Evolutionary conservation across 1,140 invertebrate genomes (phyloP).

Genomic region (Oncopeltus fasciatus): DNA sequence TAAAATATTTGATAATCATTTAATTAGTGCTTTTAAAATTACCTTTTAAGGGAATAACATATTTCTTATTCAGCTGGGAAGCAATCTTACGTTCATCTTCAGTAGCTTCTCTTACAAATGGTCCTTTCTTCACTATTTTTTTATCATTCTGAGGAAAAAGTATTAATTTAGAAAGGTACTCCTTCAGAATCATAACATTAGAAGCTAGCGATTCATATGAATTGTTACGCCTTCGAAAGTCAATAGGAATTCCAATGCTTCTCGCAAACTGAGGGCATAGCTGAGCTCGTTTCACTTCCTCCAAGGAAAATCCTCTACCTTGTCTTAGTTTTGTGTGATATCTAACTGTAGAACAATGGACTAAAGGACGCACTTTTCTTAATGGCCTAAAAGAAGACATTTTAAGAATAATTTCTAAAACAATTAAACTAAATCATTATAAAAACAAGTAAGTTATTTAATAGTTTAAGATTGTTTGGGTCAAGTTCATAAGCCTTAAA

Average conservation of each 20-base stretch:
- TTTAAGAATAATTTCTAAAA: too few species aligned
- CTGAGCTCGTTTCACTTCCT: constrained; percentile 84
- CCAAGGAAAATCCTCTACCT: constrained; percentile 89
- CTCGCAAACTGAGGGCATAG: constrained; percentile 68
- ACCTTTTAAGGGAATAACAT: constrained; percentile 76
- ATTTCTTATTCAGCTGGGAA: constrained; percentile 61
- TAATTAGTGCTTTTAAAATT: too few species aligned
- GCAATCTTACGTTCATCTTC: constrained; percentile 86
- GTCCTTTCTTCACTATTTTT: constrained; percentile 78
- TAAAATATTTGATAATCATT: too few species aligned
- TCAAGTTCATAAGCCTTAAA: too few species aligned
- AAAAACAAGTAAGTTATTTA: too few species aligned
- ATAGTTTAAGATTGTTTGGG: too few species aligned
- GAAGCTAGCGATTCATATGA: constrained; percentile 87
- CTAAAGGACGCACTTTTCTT: constrained; percentile 73
- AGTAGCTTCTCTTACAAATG: constrained; percentile 86
- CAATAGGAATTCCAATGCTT: constrained; percentile 90
- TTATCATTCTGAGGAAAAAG: constrained; percentile 79
- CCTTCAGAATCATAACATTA: constrained; percentile 90
- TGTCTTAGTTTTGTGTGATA: constrained; percentile 82
- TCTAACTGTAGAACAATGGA: constrained; percentile 83
- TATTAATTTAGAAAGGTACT: constrained; percentile 88
- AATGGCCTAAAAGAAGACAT: too few species aligned
- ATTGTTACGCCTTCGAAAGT: constrained; percentile 83
- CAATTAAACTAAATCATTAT: too few species aligned